These are phyloP conservation scores for Troilus luridus DNA, from an alignment of 2,888 invertebrate species.

Conservation along the genomic window DNA sequence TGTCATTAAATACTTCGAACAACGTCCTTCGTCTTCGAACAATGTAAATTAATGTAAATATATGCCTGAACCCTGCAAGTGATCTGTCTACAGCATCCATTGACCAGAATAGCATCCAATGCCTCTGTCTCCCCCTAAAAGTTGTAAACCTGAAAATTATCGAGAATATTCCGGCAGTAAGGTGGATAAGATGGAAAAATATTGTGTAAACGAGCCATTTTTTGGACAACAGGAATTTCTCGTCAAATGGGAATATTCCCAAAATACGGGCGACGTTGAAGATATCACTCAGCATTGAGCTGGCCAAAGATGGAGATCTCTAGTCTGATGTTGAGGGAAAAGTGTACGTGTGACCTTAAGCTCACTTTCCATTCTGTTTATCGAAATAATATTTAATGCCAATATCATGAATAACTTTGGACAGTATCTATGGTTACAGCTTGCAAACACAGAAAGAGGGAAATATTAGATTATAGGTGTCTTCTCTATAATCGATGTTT, in stretches of 20 bases:
- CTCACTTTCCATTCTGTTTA: not conserved
- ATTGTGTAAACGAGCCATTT: not conserved
- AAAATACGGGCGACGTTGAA: not conserved
- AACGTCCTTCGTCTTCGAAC: not conserved
- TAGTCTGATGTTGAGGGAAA: not conserved
- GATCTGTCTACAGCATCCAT: not conserved
- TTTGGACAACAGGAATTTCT: not conserved
- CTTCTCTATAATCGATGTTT: not conserved
- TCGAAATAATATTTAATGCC: not conserved
- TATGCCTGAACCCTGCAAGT: not conserved
- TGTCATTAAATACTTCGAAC: not conserved
- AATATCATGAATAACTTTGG: not conserved
- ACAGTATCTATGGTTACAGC: not conserved
- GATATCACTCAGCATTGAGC: not conserved
- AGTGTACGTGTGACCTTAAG: not conserved
- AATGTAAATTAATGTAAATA: not conserved
- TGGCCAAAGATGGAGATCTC: not conserved
- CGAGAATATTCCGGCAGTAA: not conserved
- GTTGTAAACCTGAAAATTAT: not conserved
- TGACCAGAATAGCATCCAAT: not conserved
- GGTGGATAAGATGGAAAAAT: not conserved
- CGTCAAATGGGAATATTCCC: not conserved
- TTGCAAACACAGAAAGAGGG: too few species aligned
- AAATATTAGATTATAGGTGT: too few species aligned
- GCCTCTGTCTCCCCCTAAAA: fast-evolving